These are phyloP conservation scores for Bimastos eiseni DNA, from an alignment of 2,888 invertebrate genomes.

Conservation along the genomic window DNA sequence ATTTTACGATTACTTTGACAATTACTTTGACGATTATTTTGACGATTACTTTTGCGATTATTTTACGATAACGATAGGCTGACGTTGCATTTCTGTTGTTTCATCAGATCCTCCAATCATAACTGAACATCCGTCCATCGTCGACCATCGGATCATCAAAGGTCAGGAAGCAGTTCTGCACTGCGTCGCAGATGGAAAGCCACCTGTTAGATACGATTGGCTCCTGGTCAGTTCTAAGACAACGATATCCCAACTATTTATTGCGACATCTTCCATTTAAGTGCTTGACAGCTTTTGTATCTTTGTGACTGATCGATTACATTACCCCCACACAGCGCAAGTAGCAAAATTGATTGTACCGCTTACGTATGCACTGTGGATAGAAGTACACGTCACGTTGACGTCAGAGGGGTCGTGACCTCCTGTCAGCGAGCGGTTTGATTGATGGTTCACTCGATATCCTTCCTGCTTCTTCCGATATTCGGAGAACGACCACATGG, in stretches of 20 bases:
- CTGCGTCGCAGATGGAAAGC: constrained; percentile 29
- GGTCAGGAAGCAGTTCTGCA: constrained; percentile 28
- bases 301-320: too few species aligned
- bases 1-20: too few species aligned
- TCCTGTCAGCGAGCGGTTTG: background rate
- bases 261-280: too few species aligned
- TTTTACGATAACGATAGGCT: background rate
- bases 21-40: too few species aligned
- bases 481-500: background rate
- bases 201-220: constrained; percentile 31
- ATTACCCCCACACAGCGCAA: too few species aligned
- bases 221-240: constrained; percentile 26
- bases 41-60: too few species aligned
- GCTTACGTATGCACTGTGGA: background rate
- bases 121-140: background rate
- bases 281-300: too few species aligned
- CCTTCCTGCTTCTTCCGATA: background rate
- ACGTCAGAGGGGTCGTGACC: background rate
- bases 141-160: constrained; percentile 16
- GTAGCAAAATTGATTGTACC: too few species aligned
- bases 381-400: background rate
- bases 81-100: background rate
- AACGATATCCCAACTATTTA: too few species aligned
- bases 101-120: constrained; percentile 33
- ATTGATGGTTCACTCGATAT: background rate